Evolutionary conservation across 2,113 vertebrate species (phyloP), one percentile per base, ranked within the genome.

Genomic region (Aramus guarauna): DNA sequence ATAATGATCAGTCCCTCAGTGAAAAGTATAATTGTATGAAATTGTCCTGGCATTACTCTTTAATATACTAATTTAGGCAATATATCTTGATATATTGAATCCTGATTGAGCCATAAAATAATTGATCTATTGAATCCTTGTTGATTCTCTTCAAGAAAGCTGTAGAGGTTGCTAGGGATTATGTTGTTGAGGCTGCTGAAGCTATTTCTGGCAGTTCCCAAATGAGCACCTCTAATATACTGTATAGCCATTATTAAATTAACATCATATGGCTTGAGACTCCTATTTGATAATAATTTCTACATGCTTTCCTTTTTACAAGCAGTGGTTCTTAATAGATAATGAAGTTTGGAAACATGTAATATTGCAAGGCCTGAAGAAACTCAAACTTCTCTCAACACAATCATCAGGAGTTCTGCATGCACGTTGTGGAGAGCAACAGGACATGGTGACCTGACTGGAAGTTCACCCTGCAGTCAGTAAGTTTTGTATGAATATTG

Each of bases 1-100:
- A 48, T 55, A 87, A 92, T 5, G 24, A 75, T 85, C 92, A 87
- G 71, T 79, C 85, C 90, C 91, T 53, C 27, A 93, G 86, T 83
- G 96, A 91, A 94, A 97, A 90, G 24, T 75, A 53, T 96, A 96
- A 96, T 90, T 95, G 45, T 84, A 95, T 76, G 39, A 95, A 96
- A 95, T 96, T 96, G 53, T 80, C 63, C 73, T 90, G 43, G 11
- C 76, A 92, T 95, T 98, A 90, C 55, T 92, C 96, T 97, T 96
- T 97, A 97, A 97, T 96, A 93, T 74, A 36, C 32, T 97, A 96
- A 97, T 95, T 96, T 94, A 88, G 67, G 77, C 48, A 90, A 73
- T 93, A 77, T 76, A 85, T 95, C 56, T 88, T 96, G 29, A 88
- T 78, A 78, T 55, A 75, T 12, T 76, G 68, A 67, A 93, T 85